Conservation (phyloP, 2,888 invertebrate genomes). For the Bombyx huttoni region DNA sequence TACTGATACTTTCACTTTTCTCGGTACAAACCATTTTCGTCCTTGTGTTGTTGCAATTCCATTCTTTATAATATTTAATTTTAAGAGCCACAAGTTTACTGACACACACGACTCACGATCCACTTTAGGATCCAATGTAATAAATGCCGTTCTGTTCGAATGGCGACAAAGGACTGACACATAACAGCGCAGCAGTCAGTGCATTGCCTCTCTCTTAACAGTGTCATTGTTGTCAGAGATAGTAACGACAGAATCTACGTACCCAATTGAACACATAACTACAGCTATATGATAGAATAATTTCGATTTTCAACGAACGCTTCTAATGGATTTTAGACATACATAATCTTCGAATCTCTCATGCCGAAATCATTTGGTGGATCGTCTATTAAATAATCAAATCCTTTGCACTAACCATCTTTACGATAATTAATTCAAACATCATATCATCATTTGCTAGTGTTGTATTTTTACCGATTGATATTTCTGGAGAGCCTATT, state of each 20-base stretch:
- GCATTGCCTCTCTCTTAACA: constrained; percentile 2
- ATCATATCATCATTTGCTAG: no score
- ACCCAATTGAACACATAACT: neutral
- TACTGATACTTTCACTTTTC: constrained; percentile 29
- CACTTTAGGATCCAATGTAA: neutral
- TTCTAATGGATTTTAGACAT: no score
- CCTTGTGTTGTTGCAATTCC: constrained; percentile 31
- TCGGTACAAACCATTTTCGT: constrained; percentile 18
- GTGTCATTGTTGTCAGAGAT: neutral
- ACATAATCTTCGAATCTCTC: no score
- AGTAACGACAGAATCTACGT: neutral
- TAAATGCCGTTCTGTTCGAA: constrained; percentile 3
- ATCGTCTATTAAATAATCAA: no score
- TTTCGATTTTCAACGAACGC: no score
- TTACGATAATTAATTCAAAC: no score
- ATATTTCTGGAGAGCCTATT: no score
- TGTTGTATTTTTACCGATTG: no score
- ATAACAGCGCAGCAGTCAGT: neutral
- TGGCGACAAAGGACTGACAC: constrained; percentile 3
- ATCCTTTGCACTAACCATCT: no score
- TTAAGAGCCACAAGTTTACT: constrained; percentile 3
- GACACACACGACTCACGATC: constrained; percentile 7
- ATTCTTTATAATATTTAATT: constrained; percentile 13
- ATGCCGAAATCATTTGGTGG: no score
- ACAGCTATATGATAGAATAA: no score